phyloP scores from a whole-genome alignment of 35 echinoderm and acorn worm species.

The Acanthaster planci region DNA sequence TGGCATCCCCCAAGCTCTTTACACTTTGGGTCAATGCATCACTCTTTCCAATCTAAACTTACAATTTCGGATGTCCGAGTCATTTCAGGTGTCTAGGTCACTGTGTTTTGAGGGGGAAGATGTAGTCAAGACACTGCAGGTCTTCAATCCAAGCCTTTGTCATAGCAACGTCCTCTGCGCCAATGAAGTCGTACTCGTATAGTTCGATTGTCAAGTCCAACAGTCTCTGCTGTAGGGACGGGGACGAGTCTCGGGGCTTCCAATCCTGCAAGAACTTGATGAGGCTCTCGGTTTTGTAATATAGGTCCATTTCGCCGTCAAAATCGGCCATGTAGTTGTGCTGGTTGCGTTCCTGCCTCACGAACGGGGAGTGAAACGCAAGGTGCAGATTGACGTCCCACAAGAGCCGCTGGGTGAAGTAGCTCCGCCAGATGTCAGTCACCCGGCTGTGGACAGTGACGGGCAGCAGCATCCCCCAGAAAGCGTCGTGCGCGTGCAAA shows the following conservation, averaged over 20 bases:
- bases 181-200: not conserved
- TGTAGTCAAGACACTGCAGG: not conserved
- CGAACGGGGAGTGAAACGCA: not conserved
- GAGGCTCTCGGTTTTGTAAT: conserved; percentile 1
- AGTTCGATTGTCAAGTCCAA: not conserved
- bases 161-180: not conserved
- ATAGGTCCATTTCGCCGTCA: conserved; percentile 23
- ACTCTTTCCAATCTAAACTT: too few relatives aligned
- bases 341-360: not conserved
- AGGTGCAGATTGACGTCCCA: not conserved
- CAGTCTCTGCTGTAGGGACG: not conserved
- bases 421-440: conserved; percentile 17
- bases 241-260: not conserved
- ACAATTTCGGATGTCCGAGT: too few relatives aligned
- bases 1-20: too few relatives aligned
- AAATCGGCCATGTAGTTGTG: conserved; percentile 20
- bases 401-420: not conserved
- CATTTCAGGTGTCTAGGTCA: too few relatives aligned
- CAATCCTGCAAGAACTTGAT: not conserved
- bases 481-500: not conserved
- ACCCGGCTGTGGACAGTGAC: not conserved
- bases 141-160: not conserved
- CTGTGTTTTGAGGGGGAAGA: too few relatives aligned
- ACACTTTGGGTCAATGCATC: too few relatives aligned
- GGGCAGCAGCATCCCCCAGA: not conserved